Conservation (phyloP, 2,797 vertebrate genomes). For the Naso thynnoides region DNA sequence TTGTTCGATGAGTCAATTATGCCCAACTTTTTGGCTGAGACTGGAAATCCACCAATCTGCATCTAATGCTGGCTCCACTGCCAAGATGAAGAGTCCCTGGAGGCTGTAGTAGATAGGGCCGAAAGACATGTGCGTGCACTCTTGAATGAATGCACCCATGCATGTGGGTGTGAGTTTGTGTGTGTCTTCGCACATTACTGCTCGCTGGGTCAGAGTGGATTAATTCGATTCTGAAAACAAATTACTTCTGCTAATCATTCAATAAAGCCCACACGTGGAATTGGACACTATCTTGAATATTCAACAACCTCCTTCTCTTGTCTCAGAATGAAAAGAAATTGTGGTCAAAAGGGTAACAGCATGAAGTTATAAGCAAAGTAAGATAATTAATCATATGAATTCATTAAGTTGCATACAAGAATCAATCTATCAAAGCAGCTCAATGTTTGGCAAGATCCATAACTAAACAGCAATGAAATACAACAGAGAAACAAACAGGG, state of each 20-base stretch:
- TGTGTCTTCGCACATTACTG: constrained; percentile 59
- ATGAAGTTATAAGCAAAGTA: constrained; percentile 66
- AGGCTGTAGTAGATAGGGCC: constrained; percentile 43
- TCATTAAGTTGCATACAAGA: constrained; percentile 56
- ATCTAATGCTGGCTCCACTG: constrained; percentile 59
- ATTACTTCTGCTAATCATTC: constrained; percentile 83
- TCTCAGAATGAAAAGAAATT: constrained; percentile 60
- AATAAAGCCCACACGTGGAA: constrained; percentile 74
- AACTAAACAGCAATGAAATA: constrained; percentile 45
- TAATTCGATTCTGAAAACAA: constrained; percentile 86
- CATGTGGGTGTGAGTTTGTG: constrained; percentile 29
- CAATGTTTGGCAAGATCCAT: constrained; percentile 32
- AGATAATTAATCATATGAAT: constrained; percentile 70
- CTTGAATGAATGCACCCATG: constrained; percentile 51
- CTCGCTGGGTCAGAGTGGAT: constrained; percentile 71
- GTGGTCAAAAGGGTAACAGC: constrained; percentile 71
- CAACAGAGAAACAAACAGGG: constrained; percentile 25
- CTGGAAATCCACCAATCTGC: constrained; percentile 66
- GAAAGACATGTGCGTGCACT: constrained; percentile 32
- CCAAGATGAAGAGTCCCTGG: constrained; percentile 61
- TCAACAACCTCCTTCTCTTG: constrained; percentile 56
- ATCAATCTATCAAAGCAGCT: constrained; percentile 57
- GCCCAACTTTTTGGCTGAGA: constrained; percentile 63
- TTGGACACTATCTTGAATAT: constrained; percentile 76
- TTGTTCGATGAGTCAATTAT: constrained; percentile 71